Evolutionary conservation across 30 jellyfish, hydroid and myxozoan species (phyloP), one percentile per base, ranked within the genome.

Genomic region (Nemopilema nomurai): DNA sequence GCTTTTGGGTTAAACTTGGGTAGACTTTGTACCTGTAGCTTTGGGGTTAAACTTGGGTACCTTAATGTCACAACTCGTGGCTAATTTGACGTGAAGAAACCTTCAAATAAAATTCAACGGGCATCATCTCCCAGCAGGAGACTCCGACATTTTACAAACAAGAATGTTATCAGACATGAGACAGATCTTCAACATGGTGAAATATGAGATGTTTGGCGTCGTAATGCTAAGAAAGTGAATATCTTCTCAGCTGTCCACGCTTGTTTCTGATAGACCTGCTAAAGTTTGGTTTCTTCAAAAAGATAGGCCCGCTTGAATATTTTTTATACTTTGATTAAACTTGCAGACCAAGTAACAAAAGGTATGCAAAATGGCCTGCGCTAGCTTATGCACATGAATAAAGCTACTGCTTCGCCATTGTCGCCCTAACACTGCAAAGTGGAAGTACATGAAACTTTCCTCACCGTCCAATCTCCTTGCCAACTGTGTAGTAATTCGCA

Each of bases 381-480:
- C 13, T 41, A 41, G 6, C 13, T 13, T 13, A 41, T 41, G 57
- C 57, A 41, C 6, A 41, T 3, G 9, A 41, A 41, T 3, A 3
- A 3, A 41, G 13, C 6, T 41, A 41, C 57, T 41, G 57, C 57
- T 41, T 3, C 57, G 57, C 13, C 13, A 41, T 3, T 41, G 13
- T 13, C 57, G 13, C 13, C 13, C 13, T 3, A 41, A 13, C 13
- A 41, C 57, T 6, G 13, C 57, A 41, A 41, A 41, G 57, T 41
- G 9, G 57, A 41, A 41, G 13, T 41, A 41, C 57, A 3, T 6
- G 13, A 41, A 41, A 41, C 6, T 41, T n/a, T 49, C 6, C 83
- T 62, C 68, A 85, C 93, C 88, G 73, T 75, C 93, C 93, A 49
- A 85, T 67, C 76, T 85, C 93, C 53, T 62, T 85, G 50, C 93